These are phyloP conservation scores for Ailuropoda melanoleuca DNA, from an alignment of 2,113 vertebrate species.

Conservation along the genomic window DNA sequence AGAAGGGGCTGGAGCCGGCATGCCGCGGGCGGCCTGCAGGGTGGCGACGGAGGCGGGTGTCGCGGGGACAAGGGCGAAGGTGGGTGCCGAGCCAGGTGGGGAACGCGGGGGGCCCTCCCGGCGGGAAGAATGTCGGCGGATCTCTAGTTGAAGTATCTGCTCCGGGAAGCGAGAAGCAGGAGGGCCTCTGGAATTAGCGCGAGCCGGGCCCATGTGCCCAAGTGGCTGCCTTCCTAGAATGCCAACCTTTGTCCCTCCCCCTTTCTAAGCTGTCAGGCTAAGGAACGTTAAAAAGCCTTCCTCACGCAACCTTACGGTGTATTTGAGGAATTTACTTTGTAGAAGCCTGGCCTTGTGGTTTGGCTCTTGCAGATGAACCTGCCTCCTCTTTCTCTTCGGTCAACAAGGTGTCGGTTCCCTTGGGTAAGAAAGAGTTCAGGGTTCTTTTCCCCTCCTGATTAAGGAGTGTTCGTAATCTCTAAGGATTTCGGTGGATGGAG, in stretches of 20 bases:
- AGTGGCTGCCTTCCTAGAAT: not conserved
- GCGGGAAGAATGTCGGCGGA: not conserved
- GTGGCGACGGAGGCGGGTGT: not conserved
- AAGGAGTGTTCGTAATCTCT: not conserved
- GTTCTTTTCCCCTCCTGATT: not conserved
- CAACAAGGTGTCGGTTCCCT: not conserved
- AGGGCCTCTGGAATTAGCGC: not conserved
- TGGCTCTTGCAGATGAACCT: not conserved
- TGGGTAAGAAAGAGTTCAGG: fast-evolving
- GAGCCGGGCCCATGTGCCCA: not conserved
- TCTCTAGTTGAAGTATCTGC: fast-evolving
- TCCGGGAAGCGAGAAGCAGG: not conserved
- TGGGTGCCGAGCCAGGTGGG: not conserved
- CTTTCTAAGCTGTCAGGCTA: not conserved
- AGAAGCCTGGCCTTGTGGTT: not conserved
- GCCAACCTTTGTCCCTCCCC: not conserved
- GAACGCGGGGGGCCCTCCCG: not conserved
- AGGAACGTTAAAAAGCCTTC: fast-evolving
- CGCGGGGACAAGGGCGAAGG: not conserved
- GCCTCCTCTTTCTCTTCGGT: not conserved
- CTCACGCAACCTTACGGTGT: too few relatives aligned
- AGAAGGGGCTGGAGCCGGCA: not conserved
- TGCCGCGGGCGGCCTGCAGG: not conserved
- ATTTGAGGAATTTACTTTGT: not conserved
- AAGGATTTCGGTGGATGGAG: not conserved